Evolutionary conservation across 2,113 vertebrate genomes (phyloP), one percentile per base, ranked within the genome.

Genomic region (Ageneiosus marmoratus): DNA sequence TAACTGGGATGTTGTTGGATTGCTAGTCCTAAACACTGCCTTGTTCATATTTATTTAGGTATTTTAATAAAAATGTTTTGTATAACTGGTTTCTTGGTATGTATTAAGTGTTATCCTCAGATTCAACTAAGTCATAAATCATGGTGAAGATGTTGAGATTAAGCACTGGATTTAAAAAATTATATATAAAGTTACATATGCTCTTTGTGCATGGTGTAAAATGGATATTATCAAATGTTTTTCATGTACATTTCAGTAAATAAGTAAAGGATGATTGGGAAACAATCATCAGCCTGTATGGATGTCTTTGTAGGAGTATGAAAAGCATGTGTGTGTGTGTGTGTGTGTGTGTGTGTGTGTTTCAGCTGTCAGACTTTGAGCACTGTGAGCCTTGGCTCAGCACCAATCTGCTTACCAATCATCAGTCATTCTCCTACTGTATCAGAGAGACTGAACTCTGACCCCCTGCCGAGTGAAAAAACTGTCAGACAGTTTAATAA

Each of bases 41-140:
- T 24, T 29, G 60, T 67, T 75, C 67, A 51, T 55, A 83, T 77
- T 83, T 83, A 77, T 83, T 67, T 83, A 44, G 48, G 46, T 67
- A 83, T 56, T 77, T 76, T 60, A 83, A 77, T 83, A 77, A 83
- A 77, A 22, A 83, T 53, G 82, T 83, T 83, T 83, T 83, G 18
- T 77, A 83, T 69, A 44, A 44, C 16, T 69, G 48, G 29, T 53
- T 77, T 55, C 22, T 63, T 83, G 56, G 32, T 77, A 63, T 83
- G 56, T 60, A 44, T 41, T 83, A 48, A 76, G 65, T 74, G 41
- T 22, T 2, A 1, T 81, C n/a, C 22, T 5, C 24, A 29, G 22
- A 32, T 73, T 5, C 27, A 34, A 10, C 15, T 55, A 15, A 41
- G 46, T 69, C 5, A 80, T 69, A 22, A 55, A 41, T 18, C 16